Percentiles rank a stretch among this genome's conserved stretches.
Conservation (phyloP, 2,113 vertebrate species). For the Callorhinus ursinus region DNA sequence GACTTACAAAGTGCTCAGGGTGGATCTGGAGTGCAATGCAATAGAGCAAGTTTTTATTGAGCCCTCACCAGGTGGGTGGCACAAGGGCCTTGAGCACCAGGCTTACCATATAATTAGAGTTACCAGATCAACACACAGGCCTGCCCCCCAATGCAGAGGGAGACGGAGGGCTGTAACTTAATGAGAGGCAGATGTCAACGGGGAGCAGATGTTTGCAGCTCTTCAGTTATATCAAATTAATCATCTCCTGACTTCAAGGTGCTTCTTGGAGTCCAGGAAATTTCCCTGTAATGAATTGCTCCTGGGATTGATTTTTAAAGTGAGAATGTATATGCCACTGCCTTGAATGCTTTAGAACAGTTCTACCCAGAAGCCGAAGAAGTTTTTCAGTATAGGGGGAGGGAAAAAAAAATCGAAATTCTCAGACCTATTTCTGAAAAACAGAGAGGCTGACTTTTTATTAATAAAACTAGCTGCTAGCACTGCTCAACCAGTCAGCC, state of each 20-base stretch:
- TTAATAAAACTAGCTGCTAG: neutral
- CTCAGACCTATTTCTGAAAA: neutral
- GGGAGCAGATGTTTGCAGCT: constrained; percentile 82
- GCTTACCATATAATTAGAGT: constrained; percentile 79
- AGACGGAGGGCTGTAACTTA: constrained; percentile 76
- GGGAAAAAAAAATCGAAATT: constrained; percentile 3
- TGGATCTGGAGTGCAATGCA: constrained; percentile 53
- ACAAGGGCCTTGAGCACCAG: constrained; percentile 67
- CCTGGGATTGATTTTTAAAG: constrained; percentile 80
- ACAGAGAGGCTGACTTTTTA: neutral
- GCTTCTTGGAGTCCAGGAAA: constrained; percentile 79
- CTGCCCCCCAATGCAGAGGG: constrained; percentile 66
- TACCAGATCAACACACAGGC: constrained; percentile 75
- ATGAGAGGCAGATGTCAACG: constrained; percentile 80
- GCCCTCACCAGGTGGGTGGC: constrained; percentile 77
- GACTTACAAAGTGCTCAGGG: constrained; percentile 41
- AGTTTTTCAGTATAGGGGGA: neutral
- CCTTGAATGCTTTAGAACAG: constrained; percentile 59
- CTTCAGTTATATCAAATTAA: constrained; percentile 82
- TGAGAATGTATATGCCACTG: constrained; percentile 71
- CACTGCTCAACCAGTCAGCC: neutral
- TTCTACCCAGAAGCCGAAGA: constrained; percentile 30
- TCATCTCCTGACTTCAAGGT: constrained; percentile 83
- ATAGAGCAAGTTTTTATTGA: constrained; percentile 69
- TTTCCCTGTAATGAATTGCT: constrained; percentile 81